These are phyloP conservation scores for Malacoctenus gilli DNA, from an alignment of 2,797 vertebrate species.

Conservation along the genomic window DNA sequence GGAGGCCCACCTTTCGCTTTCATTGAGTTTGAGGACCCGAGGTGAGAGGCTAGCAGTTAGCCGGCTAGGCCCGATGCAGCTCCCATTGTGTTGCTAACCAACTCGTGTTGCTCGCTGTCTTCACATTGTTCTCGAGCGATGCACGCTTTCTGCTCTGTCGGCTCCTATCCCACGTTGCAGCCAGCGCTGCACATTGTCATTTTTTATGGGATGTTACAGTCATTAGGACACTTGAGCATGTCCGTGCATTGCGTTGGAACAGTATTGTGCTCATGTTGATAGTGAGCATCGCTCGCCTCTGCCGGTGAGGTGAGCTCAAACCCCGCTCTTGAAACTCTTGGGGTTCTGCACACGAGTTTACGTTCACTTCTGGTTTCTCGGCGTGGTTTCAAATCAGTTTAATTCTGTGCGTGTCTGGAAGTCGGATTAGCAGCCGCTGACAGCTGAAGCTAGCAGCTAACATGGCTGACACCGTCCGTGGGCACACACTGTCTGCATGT, in stretches of 20 bases:
- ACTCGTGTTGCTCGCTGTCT: not conserved
- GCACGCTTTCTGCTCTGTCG: not conserved
- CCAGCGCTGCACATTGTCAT: too few species aligned
- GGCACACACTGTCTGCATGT: too few species aligned
- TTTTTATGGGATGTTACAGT: too few species aligned
- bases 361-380: too few species aligned
- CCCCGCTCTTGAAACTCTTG: too few species aligned
- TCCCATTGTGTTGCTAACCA: conserved; percentile 53
- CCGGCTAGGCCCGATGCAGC: conserved; percentile 21
- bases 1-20: conserved; percentile 91
- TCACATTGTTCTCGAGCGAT: not conserved
- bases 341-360: too few species aligned
- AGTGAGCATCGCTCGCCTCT: too few species aligned
- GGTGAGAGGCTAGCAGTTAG: conserved; percentile 68
- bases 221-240: too few species aligned
- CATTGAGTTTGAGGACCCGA: conserved; percentile 86
- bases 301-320: too few species aligned
- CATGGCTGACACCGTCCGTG: conserved; percentile 33
- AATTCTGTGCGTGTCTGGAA: not conserved
- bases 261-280: too few species aligned
- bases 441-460: conserved; percentile 17
- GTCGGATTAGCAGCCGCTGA: conserved; percentile 33
- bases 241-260: too few species aligned
- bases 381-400: fast-evolving
- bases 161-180: too few species aligned